These are phyloP conservation scores for Eudyptes chrysolophus DNA, from an alignment of 2,113 vertebrate genomes.

Conservation along the genomic window DNA sequence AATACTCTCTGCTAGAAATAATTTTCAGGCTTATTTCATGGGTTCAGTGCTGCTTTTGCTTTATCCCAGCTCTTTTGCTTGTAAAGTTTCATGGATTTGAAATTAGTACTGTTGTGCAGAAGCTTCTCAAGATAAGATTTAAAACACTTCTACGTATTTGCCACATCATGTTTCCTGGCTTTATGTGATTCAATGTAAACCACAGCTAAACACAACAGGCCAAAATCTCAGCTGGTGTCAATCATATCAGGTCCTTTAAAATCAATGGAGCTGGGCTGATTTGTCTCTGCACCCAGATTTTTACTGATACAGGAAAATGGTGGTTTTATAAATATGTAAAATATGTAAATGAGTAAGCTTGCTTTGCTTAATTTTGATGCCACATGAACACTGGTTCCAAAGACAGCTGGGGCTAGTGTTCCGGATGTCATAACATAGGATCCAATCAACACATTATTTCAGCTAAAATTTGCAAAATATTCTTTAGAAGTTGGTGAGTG, in stretches of 20 bases:
- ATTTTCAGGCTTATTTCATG: neutral
- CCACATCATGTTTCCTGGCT: neutral
- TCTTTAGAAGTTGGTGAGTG: neutral
- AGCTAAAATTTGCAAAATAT: neutral
- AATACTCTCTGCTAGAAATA: neutral
- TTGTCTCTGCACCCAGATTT: neutral
- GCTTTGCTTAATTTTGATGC: conserved; percentile 17
- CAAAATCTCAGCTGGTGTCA: neutral
- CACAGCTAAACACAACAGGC: neutral
- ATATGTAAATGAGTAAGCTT: neutral
- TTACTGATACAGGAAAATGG: neutral
- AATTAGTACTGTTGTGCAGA: neutral
- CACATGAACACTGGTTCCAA: neutral
- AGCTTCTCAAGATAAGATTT: neutral
- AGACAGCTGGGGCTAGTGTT: neutral
- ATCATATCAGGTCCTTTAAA: neutral
- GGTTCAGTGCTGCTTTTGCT: neutral
- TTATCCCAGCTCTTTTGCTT: neutral
- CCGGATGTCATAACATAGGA: neutral
- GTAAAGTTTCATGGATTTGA: neutral
- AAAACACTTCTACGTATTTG: neutral
- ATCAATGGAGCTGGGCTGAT: neutral
- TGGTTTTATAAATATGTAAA: conserved; percentile 18
- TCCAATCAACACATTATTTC: neutral
- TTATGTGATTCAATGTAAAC: neutral